Conservation (phyloP, 2,797 vertebrate species). For the Rhinoraja longicauda region DNA sequence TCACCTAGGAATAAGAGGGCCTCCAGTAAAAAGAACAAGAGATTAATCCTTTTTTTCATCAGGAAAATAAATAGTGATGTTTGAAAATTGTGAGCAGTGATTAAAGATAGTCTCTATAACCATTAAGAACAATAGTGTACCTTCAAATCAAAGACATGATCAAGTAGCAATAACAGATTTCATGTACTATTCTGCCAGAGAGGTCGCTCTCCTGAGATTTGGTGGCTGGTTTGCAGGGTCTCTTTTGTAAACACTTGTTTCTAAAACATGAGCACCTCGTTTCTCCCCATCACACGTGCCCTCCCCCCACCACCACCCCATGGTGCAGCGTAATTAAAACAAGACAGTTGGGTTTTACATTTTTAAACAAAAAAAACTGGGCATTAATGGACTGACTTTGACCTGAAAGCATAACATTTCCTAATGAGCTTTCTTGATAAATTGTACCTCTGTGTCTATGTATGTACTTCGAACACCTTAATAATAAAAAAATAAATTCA, state of each 20-base stretch:
- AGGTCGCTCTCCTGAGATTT: background rate
- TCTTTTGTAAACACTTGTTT: background rate
- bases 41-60: background rate
- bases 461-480: conserved; percentile 23
- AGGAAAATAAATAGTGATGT: background rate
- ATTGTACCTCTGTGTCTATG: conserved; percentile 30
- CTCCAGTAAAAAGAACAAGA: background rate
- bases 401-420: background rate
- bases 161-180: background rate
- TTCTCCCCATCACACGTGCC: background rate
- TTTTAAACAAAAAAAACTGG: background rate
- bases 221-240: background rate
- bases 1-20: background rate
- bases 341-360: background rate
- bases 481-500: conserved; percentile 14
- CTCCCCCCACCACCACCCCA: background rate
- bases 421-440: background rate
- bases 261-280: background rate
- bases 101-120: background rate
- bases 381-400: background rate
- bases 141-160: conserved; percentile 12
- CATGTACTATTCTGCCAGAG: background rate
- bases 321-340: background rate
- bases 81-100: background rate
- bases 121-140: background rate